Evolutionary conservation across 2,888 invertebrate species (phyloP), one percentile per base, ranked within the genome.

Genomic region (Watsonalla binaria): DNA sequence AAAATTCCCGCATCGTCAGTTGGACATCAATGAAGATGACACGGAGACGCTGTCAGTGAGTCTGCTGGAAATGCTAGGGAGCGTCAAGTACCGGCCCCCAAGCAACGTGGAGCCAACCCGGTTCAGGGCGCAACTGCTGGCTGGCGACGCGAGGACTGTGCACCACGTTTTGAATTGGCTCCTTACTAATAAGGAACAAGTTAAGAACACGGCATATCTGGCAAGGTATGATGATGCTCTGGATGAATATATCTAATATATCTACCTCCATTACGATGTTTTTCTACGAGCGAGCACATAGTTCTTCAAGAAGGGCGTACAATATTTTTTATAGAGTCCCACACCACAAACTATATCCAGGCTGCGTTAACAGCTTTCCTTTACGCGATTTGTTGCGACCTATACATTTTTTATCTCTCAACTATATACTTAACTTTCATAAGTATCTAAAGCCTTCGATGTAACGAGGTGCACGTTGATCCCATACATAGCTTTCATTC

Each of bases 121-220:
- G 51, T 92, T 92, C 63, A 80, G 92, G 46, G 76, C 85, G 0
- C 86, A 86, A 57, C 68, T 92, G 46, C 75, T 92, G 6, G 90
- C 90, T 53, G 97, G 96, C 14, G 95, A 96, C 63, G 93, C 95
- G 51, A 92, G 92, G 62, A 93, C 94, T 0, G 92, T 97, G 51
- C 94, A 96, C 76, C 94, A 95, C 9, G 94, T 96, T 53, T 79
- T 97, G 51, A 92, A 94, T 78, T 98, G 97, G 96, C 90, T 97
- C 7, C 90, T 97, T 24, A 92, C 92, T 11, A 94, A 95, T 65
- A 92, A 94, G 55, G 93, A 94, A 2, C 94, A 95, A 62, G 93
- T 96, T 35, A 94, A 94, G 75, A 96, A 96, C 69, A 92, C 97
- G 52, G 96, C 96, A 0, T 98, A 98, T 84, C 92, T 97, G 52